These are phyloP conservation scores for Stenchaetothrips biformis DNA, from an alignment of 2,888 invertebrate genomes.

Conservation along the genomic window DNA sequence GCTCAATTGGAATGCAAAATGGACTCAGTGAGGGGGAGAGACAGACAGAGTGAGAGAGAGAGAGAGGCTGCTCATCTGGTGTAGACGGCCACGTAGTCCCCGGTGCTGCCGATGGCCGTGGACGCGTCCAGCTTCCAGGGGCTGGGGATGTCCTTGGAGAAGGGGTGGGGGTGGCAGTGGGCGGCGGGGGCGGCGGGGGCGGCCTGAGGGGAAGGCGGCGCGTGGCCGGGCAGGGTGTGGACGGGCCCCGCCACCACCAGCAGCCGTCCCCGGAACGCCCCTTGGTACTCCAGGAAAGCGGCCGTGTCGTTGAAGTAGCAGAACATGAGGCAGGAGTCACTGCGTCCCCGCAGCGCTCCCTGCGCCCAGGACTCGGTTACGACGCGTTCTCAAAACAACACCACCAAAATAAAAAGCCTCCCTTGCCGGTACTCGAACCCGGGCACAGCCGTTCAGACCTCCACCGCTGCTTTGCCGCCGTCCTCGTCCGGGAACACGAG, in stretches of 20 bases:
- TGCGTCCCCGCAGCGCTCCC: neutral
- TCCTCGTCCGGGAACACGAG: constrained; percentile 26
- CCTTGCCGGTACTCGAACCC: too few relatives aligned
- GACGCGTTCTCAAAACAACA: too few relatives aligned
- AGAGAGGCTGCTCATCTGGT: neutral
- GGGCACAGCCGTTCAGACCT: neutral
- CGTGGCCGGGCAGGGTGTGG: neutral
- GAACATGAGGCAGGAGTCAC: constrained; percentile 25
- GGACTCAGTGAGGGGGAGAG: too few relatives aligned
- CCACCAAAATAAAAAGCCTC: too few relatives aligned
- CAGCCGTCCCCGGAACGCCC: neutral
- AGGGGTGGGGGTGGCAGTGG: constrained; percentile 7
- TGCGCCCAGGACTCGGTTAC: neutral
- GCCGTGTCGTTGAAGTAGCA: constrained; percentile 30
- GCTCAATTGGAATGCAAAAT: too few relatives aligned
- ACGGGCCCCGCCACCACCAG: constrained; percentile 7
- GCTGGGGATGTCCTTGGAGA: neutral
- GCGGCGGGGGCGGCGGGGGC: neutral
- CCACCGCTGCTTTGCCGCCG: neutral
- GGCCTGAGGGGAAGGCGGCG: too few relatives aligned
- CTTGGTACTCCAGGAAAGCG: constrained; percentile 28
- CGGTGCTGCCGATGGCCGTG: neutral
- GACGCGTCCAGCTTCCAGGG: neutral
- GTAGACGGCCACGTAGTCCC: constrained; percentile 5
- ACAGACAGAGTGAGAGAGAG: too few relatives aligned